Evolutionary conservation across 2,888 invertebrate species (phyloP), one percentile per base, ranked within the genome.

Genomic region (Caradrina clavipalpis): DNA sequence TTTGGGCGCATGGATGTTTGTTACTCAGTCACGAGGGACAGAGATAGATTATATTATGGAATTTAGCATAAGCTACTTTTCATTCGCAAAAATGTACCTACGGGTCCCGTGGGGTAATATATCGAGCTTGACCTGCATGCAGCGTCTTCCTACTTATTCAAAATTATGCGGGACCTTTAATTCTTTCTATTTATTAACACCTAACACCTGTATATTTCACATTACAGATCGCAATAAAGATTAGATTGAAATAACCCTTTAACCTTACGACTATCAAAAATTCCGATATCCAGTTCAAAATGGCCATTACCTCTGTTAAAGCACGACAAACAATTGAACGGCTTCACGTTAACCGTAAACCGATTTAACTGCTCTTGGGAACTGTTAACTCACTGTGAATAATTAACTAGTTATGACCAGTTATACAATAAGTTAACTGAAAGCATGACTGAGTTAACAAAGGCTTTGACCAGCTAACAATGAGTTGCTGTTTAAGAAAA

Each of bases 341-440:
- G 77, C 71, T 69, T 64, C 55, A 67, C 63, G 53, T 63, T 80
- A 82, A 87, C 83, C 80, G 82, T 84, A 84, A 74, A 68, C 72
- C 70, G 61, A 73, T 71, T 85, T 77, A 80, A 81, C 77, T 81
- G 73, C 81, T 69, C 63, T 39, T 78, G 73, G 73, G 82, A 82
- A 81, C 85, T 80, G 86, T 80, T 86, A 86, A 86, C 83, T 84
- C 77, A 78, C 79, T 80, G 81, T 82, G 76, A 66, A 83, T 86
- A 87, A 87, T 87, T 87, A 83, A 72, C 74, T 75, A 64, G 76
- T 82, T 76, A 81, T 71, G 72, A 79, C 60, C 69, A 65, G 76
- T 85, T 80, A 80, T 78, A 83, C 78, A 85, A 87, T 81, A 79
- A 76, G 76, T 69, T 68, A 63, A 73, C 82, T 67, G 75, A 78